Evolutionary conservation across 2,797 vertebrate species (phyloP).

Genomic region (Semaprochilodus insignis): DNA sequence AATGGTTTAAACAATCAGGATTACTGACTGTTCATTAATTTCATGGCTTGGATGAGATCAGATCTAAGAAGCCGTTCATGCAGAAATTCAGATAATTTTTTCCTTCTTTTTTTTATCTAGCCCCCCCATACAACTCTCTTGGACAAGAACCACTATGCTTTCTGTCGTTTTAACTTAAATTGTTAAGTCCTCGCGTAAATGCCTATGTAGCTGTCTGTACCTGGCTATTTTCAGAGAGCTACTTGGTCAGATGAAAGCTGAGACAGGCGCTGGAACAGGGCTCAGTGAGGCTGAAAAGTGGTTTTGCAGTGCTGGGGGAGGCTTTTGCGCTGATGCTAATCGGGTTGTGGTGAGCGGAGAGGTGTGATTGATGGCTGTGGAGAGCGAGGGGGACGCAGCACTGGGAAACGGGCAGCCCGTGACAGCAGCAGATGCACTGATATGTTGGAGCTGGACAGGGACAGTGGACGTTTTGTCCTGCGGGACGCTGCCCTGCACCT

Average conservation of each 20-base stretch:
- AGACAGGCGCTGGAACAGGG: conserved; percentile 56
- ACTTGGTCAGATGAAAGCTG: conserved; percentile 47
- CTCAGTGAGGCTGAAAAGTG: conserved; percentile 62
- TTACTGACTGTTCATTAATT: background rate
- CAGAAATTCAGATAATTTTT: background rate
- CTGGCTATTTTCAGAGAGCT: conserved; percentile 44
- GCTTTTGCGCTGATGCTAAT: conserved; percentile 58
- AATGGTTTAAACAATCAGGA: background rate
- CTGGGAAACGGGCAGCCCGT: conserved; percentile 59
- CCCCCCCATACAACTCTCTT: background rate
- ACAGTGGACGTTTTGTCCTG: conserved; percentile 31
- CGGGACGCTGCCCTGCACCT: conserved; percentile 13
- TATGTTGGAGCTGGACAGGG: conserved; percentile 44
- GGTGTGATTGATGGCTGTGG: conserved; percentile 57
- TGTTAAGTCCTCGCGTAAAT: conserved; percentile 11
- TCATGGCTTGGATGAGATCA: background rate
- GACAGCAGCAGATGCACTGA: conserved; percentile 56
- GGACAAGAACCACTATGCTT: conserved; percentile 30
- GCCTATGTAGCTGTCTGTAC: conserved; percentile 18
- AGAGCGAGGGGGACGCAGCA: conserved; percentile 57
- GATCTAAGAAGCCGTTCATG: conserved; percentile 15
- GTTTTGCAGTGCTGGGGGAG: conserved; percentile 60
- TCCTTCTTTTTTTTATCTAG: background rate
- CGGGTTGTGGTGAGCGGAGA: conserved; percentile 56
- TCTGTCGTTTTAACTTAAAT: conserved; percentile 20